phyloP scores from a whole-genome alignment of 2,888 invertebrate species.

The Cheilosia vulpina region DNA sequence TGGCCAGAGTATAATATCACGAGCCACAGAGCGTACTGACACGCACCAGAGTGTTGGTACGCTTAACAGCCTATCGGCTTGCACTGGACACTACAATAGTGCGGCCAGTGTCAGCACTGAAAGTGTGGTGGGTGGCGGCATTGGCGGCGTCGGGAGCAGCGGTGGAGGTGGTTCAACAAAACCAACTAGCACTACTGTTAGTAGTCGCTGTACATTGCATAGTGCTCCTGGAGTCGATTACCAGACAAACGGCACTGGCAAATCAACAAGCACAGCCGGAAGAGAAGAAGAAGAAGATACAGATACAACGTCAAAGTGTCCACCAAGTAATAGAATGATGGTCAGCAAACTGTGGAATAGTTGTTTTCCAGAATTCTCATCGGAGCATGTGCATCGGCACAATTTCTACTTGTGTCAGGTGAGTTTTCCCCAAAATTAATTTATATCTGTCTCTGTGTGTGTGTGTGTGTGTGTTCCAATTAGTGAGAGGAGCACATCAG shows the following conservation, averaged over 20 bases:
- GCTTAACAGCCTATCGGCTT: conserved; percentile 75
- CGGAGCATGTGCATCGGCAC: conserved; percentile 83
- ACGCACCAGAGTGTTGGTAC: conserved; percentile 77
- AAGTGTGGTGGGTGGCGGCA: conserved; percentile 76
- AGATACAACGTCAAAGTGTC: conserved; percentile 80
- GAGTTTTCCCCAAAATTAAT: conserved; percentile 52
- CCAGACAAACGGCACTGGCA: conserved; percentile 74
- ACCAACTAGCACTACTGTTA: conserved; percentile 76
- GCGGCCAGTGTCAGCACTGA: conserved; percentile 80
- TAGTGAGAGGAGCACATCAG: not conserved
- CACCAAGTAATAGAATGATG: conserved; percentile 83
- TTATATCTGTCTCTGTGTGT: not conserved
- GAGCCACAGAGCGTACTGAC: conserved; percentile 79
- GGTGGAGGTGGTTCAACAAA: conserved; percentile 43
- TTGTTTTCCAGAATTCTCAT: conserved; percentile 83
- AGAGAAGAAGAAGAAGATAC: conserved; percentile 80
- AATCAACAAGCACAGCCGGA: conserved; percentile 64
- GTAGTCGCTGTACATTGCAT: conserved; percentile 63
- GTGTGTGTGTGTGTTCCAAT: not conserved
- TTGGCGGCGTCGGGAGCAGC: conserved; percentile 64
- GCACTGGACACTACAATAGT: conserved; percentile 76
- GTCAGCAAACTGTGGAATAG: conserved; percentile 84
- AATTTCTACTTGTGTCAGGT: conserved; percentile 83
- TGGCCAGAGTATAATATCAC: conserved; percentile 79
- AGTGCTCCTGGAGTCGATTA: conserved; percentile 46